phyloP scores from a whole-genome alignment of 2,888 invertebrate genomes.

The Pseudoips prasinana region DNA sequence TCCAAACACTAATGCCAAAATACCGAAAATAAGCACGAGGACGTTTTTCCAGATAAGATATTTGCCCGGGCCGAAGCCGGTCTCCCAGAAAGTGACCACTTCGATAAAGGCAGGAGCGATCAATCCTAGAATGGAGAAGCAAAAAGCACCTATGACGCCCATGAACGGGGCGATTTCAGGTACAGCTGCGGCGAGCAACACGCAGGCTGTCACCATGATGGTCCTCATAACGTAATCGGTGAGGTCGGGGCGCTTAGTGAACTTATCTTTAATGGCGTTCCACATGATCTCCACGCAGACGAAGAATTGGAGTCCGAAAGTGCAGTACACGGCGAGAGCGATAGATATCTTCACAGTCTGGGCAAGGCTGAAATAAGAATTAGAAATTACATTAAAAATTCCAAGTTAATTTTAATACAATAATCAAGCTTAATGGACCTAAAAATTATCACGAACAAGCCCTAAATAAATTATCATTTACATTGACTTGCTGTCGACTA shows the following conservation, averaged over 20 bases:
- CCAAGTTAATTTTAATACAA: too few relatives aligned
- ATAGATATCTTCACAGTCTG: conserved; percentile 93
- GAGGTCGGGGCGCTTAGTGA: conserved; percentile 84
- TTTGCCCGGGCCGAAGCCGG: conserved; percentile 87
- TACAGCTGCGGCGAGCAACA: conserved; percentile 90
- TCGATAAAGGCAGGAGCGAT: conserved; percentile 93
- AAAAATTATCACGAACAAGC: too few relatives aligned
- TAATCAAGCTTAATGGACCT: too few relatives aligned
- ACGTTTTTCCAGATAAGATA: conserved; percentile 91
- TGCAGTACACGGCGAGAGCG: conserved; percentile 94
- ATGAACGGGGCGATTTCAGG: conserved; percentile 95
- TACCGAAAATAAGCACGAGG: conserved; percentile 87
- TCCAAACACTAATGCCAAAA: conserved; percentile 92
- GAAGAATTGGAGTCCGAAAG: conserved; percentile 98
- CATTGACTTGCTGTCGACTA: too few relatives aligned
- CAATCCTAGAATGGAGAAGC: conserved; percentile 95
- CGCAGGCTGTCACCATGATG: conserved; percentile 85
- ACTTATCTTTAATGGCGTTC: conserved; percentile 89
- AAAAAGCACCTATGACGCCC: conserved; percentile 95
- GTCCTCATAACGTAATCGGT: conserved; percentile 90
- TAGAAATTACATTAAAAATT: too few relatives aligned
- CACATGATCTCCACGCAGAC: conserved; percentile 97
- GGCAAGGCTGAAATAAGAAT: conserved; percentile 84
- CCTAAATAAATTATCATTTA: too few relatives aligned
- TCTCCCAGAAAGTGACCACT: conserved; percentile 92